Percentiles rank a stretch among this genome's conserved stretches.
phyloP scores from a whole-genome alignment of 2,888 invertebrate species.

The Linyphia triangularis region DNA sequence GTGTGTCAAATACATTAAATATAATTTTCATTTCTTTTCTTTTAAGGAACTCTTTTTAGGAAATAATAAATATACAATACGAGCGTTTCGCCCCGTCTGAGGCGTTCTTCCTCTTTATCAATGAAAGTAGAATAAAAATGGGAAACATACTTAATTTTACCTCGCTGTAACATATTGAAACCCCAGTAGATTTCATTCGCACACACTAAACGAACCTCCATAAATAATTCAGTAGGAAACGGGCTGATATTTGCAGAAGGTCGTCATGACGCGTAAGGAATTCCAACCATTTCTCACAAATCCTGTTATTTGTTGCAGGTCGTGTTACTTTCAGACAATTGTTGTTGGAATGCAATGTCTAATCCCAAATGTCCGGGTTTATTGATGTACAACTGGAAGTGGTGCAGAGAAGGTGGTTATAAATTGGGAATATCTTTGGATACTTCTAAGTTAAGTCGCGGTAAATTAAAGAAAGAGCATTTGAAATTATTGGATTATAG shows the following conservation, averaged over 20 bases:
- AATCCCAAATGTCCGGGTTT: constrained; percentile 27
- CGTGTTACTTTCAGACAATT: background rate
- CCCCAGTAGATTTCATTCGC: too few relatives aligned
- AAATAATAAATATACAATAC: too few relatives aligned
- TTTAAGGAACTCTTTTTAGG: too few relatives aligned
- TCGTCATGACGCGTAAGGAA: background rate
- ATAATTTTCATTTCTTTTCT: too few relatives aligned
- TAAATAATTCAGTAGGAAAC: constrained; percentile 20
- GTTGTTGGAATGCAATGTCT: background rate
- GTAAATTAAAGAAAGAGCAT: background rate
- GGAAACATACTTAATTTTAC: too few relatives aligned
- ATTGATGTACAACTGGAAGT: constrained; percentile 26
- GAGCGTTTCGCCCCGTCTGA: too few relatives aligned
- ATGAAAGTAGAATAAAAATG: too few relatives aligned
- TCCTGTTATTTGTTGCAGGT: constrained; percentile 8
- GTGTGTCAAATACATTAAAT: too few relatives aligned
- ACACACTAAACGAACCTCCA: background rate
- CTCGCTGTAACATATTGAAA: too few relatives aligned
- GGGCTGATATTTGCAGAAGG: background rate
- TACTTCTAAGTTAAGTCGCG: background rate
- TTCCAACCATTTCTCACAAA: constrained; percentile 3
- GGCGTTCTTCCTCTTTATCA: too few relatives aligned
- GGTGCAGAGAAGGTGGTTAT: too few relatives aligned
- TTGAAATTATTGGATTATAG: too few relatives aligned
- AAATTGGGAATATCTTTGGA: background rate